Conservation (phyloP, 2,888 invertebrate genomes). For the Sisyra terminalis region DNA sequence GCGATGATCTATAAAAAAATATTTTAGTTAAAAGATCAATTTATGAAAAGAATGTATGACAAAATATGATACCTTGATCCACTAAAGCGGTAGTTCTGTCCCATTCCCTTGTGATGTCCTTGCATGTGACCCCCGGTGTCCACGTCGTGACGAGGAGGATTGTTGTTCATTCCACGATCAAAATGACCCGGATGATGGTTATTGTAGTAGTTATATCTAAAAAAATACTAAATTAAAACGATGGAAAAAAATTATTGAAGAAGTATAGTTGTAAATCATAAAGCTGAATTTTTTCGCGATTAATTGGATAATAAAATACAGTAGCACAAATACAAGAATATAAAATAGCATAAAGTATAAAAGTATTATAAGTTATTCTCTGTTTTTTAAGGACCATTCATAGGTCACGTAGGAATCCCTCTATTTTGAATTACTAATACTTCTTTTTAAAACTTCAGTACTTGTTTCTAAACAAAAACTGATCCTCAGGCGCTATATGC, state of each 20-base stretch:
- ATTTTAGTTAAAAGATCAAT: not conserved
- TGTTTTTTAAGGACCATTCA: too few relatives aligned
- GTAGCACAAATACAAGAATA: too few relatives aligned
- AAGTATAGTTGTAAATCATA: not conserved
- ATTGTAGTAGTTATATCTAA: constrained; percentile 34
- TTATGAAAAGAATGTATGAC: not conserved
- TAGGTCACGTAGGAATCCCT: too few relatives aligned
- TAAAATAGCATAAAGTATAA: too few relatives aligned
- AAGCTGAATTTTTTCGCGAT: too few relatives aligned
- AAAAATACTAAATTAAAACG: not conserved
- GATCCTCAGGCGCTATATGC: too few relatives aligned
- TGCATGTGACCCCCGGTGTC: constrained; percentile 32
- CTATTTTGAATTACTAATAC: too few relatives aligned
- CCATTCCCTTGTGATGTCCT: constrained; percentile 34
- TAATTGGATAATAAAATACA: too few relatives aligned
- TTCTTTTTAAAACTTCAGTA: too few relatives aligned
- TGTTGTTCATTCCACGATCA: constrained; percentile 36
- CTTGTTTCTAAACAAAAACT: too few relatives aligned
- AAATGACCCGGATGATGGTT: constrained; percentile 32
- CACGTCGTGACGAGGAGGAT: constrained; percentile 29
- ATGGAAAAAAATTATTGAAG: not conserved
- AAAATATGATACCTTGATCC: constrained; percentile 34
- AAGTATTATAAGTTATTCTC: too few relatives aligned
- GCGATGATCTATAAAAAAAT: constrained; percentile 38
- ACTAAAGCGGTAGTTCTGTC: constrained; percentile 47